Percentiles rank a stretch among this genome's conserved stretches.
phyloP scores from a whole-genome alignment of 2,888 invertebrate genomes.

The Lycaena phlaeas region DNA sequence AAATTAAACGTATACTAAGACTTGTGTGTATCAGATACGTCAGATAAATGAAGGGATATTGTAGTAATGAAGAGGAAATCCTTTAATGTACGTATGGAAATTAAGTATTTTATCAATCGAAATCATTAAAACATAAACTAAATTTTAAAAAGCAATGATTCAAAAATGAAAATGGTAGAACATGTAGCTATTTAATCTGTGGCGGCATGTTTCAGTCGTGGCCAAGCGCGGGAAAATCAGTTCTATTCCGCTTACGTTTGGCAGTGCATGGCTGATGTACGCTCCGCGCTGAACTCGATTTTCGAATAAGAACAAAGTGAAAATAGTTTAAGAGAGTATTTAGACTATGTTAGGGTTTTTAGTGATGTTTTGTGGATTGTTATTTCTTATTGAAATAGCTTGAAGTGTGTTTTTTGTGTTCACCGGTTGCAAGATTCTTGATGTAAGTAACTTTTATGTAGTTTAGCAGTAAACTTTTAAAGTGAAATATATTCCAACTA shows the following conservation, averaged over 20 bases:
- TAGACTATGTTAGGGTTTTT: neutral
- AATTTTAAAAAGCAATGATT: neutral
- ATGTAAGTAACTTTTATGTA: neutral
- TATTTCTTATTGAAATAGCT: neutral
- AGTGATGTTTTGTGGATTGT: neutral
- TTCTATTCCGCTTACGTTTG: slow-evolving; percentile 22
- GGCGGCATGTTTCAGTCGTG: slow-evolving; percentile 19
- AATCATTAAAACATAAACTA: neutral
- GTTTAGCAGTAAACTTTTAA: too few relatives aligned
- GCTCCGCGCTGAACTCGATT: slow-evolving; percentile 10
- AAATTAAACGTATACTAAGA: too few relatives aligned
- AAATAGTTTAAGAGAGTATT: neutral
- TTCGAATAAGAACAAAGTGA: slow-evolving; percentile 7
- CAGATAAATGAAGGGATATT: too few relatives aligned
- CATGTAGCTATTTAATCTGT: slow-evolving; percentile 19
- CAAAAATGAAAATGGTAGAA: neutral
- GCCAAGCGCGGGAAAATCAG: slow-evolving; percentile 25
- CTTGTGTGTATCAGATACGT: too few relatives aligned
- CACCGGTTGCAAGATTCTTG: neutral
- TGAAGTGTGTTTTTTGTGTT: neutral
- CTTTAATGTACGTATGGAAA: neutral
- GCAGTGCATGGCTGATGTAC: slow-evolving; percentile 21
- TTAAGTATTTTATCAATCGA: neutral
- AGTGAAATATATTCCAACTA: too few relatives aligned
- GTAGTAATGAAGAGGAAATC: too few relatives aligned